Evolutionary conservation across 2,113 vertebrate genomes (phyloP), one percentile per base, ranked within the genome.

Genomic region (Poeciliopsis prolifica): DNA sequence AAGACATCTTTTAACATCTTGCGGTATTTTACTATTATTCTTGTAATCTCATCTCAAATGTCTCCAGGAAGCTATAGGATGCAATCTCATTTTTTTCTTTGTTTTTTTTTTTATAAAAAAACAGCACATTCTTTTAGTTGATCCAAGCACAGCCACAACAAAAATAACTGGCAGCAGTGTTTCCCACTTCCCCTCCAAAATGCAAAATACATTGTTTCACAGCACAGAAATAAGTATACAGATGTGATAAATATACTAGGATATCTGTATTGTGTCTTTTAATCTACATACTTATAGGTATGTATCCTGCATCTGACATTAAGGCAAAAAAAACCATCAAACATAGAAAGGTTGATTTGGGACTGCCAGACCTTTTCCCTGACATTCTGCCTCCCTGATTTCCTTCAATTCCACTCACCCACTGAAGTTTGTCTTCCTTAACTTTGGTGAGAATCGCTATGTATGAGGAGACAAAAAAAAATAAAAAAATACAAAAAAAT

Each of bases 281-380:
- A 89, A 87, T 92, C 86, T 91, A 93, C 90, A 92, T 90, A 91
- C 75, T 82, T 74, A 86, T 90, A 93, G 87, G 88, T 90, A 86
- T 88, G 83, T 88, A 88, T 83, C 92, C 93, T 94, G 93, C 90
- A 82, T 88, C 83, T 88, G 86, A 93, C 88, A 88, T 92, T 94
- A 94, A 95, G 94, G 93, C 94, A 92, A 94, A 94, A 94, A 94
- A 92, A 94, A 91, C 87, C 89, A 90, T 94, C 72, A 90, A 94
- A 92, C 86, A 86, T 83, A 89, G 92, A 78, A 89, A 93, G 70
- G 84, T 91, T 89, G 89, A 92, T 85, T 88, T 74, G 89, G 90
- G 82, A 87, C 83, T 62, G 73, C 82, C 85, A 80, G 63, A 83
- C 72, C 72, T 74, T 84, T 81, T 63, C 62, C 74, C 79, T 83